phyloP scores from a whole-genome alignment of 2,113 vertebrate genomes.

The Columbina picui region DNA sequence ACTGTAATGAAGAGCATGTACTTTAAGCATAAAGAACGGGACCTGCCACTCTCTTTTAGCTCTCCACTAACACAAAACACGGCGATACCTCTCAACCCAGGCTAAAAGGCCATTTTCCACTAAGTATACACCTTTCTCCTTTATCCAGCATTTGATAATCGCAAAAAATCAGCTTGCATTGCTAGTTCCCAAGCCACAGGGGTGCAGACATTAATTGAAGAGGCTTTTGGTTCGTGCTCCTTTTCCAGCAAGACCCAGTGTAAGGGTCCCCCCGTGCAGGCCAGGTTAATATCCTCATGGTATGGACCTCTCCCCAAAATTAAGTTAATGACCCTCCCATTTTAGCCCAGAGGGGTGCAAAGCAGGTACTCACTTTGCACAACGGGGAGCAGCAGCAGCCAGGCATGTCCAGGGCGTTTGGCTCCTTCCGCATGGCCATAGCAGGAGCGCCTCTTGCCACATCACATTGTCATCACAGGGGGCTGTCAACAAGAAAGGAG shows the following conservation, averaged over 20 bases:
- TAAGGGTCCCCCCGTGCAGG: neutral
- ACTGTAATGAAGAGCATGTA: rapidly evolving
- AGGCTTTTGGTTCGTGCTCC: neutral
- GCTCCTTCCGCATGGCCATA: conserved; percentile 21
- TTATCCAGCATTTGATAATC: neutral
- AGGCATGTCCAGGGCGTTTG: neutral
- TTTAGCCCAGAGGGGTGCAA: neutral
- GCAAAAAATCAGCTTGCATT: neutral
- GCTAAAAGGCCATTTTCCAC: neutral
- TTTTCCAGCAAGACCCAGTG: neutral
- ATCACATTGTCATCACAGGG: conserved; percentile 24
- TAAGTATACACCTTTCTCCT: neutral
- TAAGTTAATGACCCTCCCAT: rapidly evolving
- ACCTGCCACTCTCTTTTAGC: neutral
- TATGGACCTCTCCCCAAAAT: rapidly evolving
- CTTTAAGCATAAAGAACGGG: rapidly evolving
- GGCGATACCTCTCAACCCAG: too few relatives aligned
- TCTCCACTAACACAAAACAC: neutral
- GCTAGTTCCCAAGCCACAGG: neutral
- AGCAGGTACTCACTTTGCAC: conserved; percentile 12
- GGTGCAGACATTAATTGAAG: neutral
- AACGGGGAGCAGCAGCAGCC: neutral
- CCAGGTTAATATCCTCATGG: neutral
- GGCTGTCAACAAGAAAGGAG: conserved; percentile 11
- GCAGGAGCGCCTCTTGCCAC: neutral